Evolutionary conservation across 1,140 invertebrate genomes (phyloP), one percentile per base, ranked within the genome.

Genomic region (Leptonema lineaticorne): DNA sequence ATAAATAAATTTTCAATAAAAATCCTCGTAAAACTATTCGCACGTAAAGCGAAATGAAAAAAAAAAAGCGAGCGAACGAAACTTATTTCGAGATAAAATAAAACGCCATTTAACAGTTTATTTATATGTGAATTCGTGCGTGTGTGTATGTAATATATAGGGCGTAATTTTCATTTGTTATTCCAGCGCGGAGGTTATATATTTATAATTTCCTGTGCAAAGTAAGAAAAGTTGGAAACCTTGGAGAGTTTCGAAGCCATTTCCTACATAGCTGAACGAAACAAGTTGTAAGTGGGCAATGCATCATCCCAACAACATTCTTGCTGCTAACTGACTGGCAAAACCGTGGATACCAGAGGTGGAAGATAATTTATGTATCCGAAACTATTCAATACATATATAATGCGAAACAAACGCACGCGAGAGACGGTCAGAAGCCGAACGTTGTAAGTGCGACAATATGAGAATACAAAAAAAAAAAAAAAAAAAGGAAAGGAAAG

Each of bases 251-350:
- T 48, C 53, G 69, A 27, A 45, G 58, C 63, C 69, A 67, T 67
- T 62, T 56, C 69, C 64, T 56, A 33, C 24, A 45, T n/a, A 26
- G 45, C 48, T 59, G 27, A 63, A 58, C 33, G 66, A 67, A 71
- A 69, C 67, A 69, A 71, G 62, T 71, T 69, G 68, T 69, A 72
- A 69, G 67, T 69, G 70, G 67, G 70, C 70, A 67, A 72, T 72
- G 70, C 70, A 69, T 72, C 70, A 72, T 72, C 63, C 64, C 30
- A 67, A 18, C 41, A 68, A 62, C 66, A 71, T 71, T 71, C 70
- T 68, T 60, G 70, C 30, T 63, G 67, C 70, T 71, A 63, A 67
- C 70, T 67, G 70, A 67, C 70, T 69, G 63, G 64, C 67, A 50
- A 63, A 69, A 63, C 58, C 67, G 20, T 66, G 46, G 70, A 65